Percentiles rank a stretch among this genome's conserved stretches.
phyloP scores from a whole-genome alignment of 2,888 invertebrate genomes.

The Oxyteleia sp. region DNA sequence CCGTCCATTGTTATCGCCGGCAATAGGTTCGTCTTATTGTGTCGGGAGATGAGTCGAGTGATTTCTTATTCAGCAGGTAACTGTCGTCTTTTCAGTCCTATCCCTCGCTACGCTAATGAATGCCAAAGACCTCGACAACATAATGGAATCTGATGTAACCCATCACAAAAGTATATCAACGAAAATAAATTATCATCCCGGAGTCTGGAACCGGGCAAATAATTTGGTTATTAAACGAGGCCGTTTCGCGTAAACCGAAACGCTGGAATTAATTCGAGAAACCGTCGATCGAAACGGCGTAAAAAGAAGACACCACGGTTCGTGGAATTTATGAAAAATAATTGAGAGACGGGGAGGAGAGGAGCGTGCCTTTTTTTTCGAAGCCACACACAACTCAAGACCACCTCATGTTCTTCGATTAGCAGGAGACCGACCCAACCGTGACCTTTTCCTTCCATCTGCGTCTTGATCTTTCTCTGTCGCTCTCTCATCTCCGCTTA shows the following conservation, averaged over 20 bases:
- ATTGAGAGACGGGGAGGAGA: constrained; percentile 65
- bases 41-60: constrained; percentile 48
- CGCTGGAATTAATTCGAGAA: constrained; percentile 57
- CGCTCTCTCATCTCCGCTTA: constrained; percentile 77
- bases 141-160: constrained; percentile 55
- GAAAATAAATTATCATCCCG: constrained; percentile 41
- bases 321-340: constrained; percentile 75
- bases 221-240: constrained; percentile 54
- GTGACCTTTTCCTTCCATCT: constrained; percentile 84
- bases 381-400: constrained; percentile 77
- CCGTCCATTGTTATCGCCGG: constrained; percentile 48
- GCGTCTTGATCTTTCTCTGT: constrained; percentile 78
- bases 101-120: constrained; percentile 49
- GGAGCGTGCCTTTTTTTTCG: constrained; percentile 77
- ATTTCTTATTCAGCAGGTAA: constrained; percentile 66
- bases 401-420: constrained; percentile 85
- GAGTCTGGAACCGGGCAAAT: constrained; percentile 11
- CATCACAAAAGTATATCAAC: constrained; percentile 40
- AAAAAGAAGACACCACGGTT: constrained; percentile 67
- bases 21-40: constrained; percentile 41
- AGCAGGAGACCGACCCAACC: constrained; percentile 87
- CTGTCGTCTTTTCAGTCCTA: constrained; percentile 50
- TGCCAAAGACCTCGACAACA: constrained; percentile 51
- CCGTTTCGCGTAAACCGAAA: constrained; percentile 54
- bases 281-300: constrained; percentile 50